Conservation (phyloP, 2,797 vertebrate species). For the Anguilla marmorata region DNA sequence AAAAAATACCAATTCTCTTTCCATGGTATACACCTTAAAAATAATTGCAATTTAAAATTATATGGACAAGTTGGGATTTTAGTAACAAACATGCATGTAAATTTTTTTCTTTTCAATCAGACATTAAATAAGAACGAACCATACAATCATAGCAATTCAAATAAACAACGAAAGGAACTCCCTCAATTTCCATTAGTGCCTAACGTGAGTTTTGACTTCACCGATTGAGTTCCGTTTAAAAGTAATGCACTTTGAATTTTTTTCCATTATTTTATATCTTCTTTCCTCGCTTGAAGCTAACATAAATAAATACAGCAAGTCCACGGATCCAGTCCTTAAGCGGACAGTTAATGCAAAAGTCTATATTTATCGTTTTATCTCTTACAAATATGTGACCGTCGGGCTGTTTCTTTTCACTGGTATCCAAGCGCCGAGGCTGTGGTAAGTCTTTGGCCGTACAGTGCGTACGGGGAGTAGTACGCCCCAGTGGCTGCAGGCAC, state of each 20-base stretch:
- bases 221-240: constrained; percentile 87
- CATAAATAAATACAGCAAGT: constrained; percentile 99
- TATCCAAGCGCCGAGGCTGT: constrained; percentile 97
- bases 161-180: constrained; percentile 95
- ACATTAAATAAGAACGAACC: constrained; percentile 99
- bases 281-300: constrained; percentile 93
- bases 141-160: constrained; percentile 99
- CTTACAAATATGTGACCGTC: constrained; percentile 79
- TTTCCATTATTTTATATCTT: constrained; percentile 82
- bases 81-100: constrained; percentile 99
- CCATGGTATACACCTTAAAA: constrained; percentile 96
- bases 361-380: constrained; percentile 84
- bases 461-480: constrained; percentile 97
- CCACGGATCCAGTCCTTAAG: constrained; percentile 91
- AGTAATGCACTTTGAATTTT: constrained; percentile 96
- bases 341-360: constrained; percentile 91
- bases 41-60: constrained; percentile 96
- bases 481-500: constrained; percentile 94
- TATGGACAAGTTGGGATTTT: constrained; percentile 90
- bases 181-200: constrained; percentile 92
- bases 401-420: constrained; percentile 79
- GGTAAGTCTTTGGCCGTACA: constrained; percentile 98
- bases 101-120: constrained; percentile 87
- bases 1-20: constrained; percentile 99
- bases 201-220: constrained; percentile 87